phyloP scores from a whole-genome alignment of 2,888 invertebrate species.

The Morpho achilles region DNA sequence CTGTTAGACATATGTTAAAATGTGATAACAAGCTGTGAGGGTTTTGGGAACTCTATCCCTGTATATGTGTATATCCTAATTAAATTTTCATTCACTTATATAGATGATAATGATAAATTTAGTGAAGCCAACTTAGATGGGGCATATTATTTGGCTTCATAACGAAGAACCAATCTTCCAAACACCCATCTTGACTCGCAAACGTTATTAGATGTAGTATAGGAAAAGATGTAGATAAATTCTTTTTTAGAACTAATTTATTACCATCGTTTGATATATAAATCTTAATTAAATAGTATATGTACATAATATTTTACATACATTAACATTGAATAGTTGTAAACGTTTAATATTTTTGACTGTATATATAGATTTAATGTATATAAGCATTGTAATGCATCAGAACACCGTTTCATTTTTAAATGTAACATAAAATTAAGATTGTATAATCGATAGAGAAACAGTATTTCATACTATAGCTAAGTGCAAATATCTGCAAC shows the following conservation, averaged over 20 bases:
- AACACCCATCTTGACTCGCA: constrained; percentile 2
- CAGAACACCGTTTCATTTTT: constrained; percentile 36
- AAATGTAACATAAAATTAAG: constrained; percentile 19
- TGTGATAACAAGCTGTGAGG: background rate
- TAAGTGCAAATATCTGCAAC: background rate
- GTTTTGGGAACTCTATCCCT: background rate
- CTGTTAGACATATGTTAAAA: too few species aligned
- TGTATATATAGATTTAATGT: constrained; percentile 52
- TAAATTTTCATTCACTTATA: too few species aligned
- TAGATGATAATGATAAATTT: too few species aligned
- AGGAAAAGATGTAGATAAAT: constrained; percentile 38
- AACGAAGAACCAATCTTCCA: constrained; percentile 13
- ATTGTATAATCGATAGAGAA: constrained; percentile 29
- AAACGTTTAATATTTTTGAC: constrained; percentile 8
- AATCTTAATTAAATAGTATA: constrained; percentile 26
- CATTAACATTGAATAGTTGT: constrained; percentile 31
- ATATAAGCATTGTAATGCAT: constrained; percentile 39
- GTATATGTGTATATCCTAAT: background rate
- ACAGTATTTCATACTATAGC: constrained; percentile 30
- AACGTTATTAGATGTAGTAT: constrained; percentile 25
- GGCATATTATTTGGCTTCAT: constrained; percentile 2
- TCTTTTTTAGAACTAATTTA: constrained; percentile 39
- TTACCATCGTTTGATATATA: constrained; percentile 30
- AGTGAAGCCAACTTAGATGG: constrained; percentile 1
- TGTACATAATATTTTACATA: constrained; percentile 50